A percentile compares a stretch with the other conserved stretches of the same genome.
These are phyloP conservation scores for Microcebus murinus DNA, from an alignment of 2,113 vertebrate species.

Conservation along the genomic window DNA sequence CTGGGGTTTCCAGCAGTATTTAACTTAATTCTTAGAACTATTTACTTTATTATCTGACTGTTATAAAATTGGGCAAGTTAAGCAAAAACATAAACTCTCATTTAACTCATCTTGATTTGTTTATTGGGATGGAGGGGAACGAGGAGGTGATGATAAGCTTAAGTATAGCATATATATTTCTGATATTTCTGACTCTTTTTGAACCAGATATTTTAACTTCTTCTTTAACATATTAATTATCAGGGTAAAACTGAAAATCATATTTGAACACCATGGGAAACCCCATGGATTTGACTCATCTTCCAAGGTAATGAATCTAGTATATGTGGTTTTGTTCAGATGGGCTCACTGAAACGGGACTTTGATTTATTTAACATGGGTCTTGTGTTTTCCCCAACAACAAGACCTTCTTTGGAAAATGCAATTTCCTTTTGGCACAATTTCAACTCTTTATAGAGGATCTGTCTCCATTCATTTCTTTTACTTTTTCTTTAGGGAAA, in stretches of 20 bases:
- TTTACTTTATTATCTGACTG: not conserved
- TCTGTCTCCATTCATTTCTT: conserved; percentile 61
- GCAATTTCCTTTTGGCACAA: conserved; percentile 67
- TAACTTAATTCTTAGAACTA: not conserved
- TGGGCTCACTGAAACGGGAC: conserved; percentile 38
- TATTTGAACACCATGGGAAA: conserved; percentile 36
- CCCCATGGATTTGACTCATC: conserved; percentile 50
- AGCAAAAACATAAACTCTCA: not conserved
- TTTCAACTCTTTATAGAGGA: conserved; percentile 47
- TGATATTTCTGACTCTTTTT: conserved; percentile 38
- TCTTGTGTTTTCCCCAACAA: conserved; percentile 48
- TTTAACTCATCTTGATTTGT: not conserved
- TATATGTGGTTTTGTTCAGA: conserved; percentile 35
- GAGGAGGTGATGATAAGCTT: not conserved
- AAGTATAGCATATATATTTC: not conserved
- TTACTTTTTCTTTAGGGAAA: conserved; percentile 51
- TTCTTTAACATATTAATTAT: conserved; percentile 60
- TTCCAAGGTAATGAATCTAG: conserved; percentile 55
- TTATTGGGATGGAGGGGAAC: not conserved
- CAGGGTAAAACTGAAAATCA: conserved; percentile 52
- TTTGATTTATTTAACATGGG: conserved; percentile 62
- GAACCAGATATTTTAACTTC: conserved; percentile 39
- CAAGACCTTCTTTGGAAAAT: conserved; percentile 48
- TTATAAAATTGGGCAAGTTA: not conserved
- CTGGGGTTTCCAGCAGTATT: not conserved